Conservation (phyloP, 2,113 vertebrate species). For the Ovibos moschatus region DNA sequence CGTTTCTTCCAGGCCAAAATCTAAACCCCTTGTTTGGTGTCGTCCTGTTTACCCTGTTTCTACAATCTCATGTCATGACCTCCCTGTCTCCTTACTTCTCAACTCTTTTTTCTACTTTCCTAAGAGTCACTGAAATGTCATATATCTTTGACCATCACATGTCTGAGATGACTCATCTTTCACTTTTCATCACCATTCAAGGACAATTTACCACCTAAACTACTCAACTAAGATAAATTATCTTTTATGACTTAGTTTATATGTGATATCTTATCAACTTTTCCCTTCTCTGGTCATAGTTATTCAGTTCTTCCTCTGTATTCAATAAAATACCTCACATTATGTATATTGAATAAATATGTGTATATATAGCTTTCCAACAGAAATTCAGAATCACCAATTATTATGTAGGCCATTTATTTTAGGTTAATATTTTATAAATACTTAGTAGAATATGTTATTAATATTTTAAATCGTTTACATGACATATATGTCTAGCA, state of each 20-base stretch:
- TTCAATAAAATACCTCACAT: neutral
- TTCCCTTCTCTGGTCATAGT: neutral
- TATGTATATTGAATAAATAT: neutral
- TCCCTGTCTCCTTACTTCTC: neutral
- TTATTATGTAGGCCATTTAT: neutral
- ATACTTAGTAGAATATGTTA: neutral
- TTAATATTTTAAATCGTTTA: neutral
- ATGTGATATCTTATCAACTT: neutral
- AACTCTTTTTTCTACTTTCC: neutral
- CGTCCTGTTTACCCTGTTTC: neutral
- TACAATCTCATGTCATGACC: neutral
- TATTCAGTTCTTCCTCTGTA: neutral
- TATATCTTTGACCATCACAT: neutral
- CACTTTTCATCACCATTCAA: neutral
- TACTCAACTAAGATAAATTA: neutral
- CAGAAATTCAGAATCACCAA: neutral
- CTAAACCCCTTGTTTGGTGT: neutral
- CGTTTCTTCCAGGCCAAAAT: neutral
- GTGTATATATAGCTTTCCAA: neutral
- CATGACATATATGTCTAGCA: neutral
- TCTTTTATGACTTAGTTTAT: neutral
- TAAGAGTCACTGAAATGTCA: neutral
- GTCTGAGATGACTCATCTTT: neutral
- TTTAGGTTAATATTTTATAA: neutral
- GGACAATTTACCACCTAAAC: neutral